Evolutionary conservation across 2,797 vertebrate genomes (phyloP), one percentile per base, ranked within the genome.

Genomic region (Argyrosomus regius): DNA sequence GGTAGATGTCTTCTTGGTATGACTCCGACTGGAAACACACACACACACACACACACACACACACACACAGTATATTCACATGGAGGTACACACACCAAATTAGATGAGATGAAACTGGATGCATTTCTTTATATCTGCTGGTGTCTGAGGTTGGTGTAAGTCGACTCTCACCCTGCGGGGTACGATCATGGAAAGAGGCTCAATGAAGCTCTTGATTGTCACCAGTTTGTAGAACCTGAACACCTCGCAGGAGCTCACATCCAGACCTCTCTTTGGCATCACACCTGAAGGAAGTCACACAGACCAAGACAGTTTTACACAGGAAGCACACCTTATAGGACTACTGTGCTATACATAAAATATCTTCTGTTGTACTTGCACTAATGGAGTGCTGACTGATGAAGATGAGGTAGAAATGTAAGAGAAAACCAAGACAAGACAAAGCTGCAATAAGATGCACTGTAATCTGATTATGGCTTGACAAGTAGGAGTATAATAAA

Each of bases 201-300:
- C 97, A 1, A 99, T 97, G 74, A 97, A 89, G 77, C 92, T 94
- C 94, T 97, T 99, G 87, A 93, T 91, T 68, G 97, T 96, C 84
- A 99, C 95, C 80, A 99, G 91, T 77, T 96, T 98, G 93, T 98
- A 99, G 93, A 99, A 99, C 88, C 97, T 96, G 95, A 97, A 99
- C 86, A 99, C 96, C 92, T 99, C 98, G 9, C 98, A 99, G 72
- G 96, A 92, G 68, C 93, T 95, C 72, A 97, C 97, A 9, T 99
- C 96, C 62, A 99, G 94, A 28, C 97, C 97, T 87, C 97, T 95
- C 94, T 99, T 99, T 89, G 98, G 98, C 97, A 99, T 97, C 28
- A 94, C 79, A 91, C 96, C 98, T 99, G 87, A 4, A 46, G 43
- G 72, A 75, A 13, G 82, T 75, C 64, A 81, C 16, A 71, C 35